These are phyloP conservation scores for Aldabrachelys gigantea DNA, from an alignment of 2,113 vertebrate species.

Conservation along the genomic window DNA sequence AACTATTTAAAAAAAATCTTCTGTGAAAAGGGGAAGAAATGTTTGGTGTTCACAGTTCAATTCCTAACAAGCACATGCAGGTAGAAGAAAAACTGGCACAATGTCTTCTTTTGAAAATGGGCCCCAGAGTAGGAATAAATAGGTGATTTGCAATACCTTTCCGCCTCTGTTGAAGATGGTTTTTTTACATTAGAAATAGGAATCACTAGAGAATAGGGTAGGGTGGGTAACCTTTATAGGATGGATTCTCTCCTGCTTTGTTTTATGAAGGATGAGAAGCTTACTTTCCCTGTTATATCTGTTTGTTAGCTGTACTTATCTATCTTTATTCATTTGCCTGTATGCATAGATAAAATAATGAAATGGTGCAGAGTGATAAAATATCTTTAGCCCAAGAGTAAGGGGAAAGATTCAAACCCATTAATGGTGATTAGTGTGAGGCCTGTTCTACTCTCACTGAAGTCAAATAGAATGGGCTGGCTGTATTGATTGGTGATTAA, in stretches of 20 bases:
- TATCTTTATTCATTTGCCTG: neutral
- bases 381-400: neutral
- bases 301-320: neutral
- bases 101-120: neutral
- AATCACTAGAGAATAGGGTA: too few relatives aligned
- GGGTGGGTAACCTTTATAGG: neutral
- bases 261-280: neutral
- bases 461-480: neutral
- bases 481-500: neutral
- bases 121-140: neutral
- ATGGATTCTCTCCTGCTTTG: neutral
- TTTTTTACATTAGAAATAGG: neutral
- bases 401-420: neutral
- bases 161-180: neutral
- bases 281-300: neutral
- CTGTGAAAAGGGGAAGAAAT: neutral
- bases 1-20: neutral
- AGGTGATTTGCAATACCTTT: neutral
- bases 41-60: neutral
- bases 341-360: neutral
- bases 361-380: neutral
- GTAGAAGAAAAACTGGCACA: neutral
- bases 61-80: neutral
- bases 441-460: neutral
- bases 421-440: neutral